Conservation (phyloP, 2,797 vertebrate species). For the Pangasius larnaudii region DNA sequence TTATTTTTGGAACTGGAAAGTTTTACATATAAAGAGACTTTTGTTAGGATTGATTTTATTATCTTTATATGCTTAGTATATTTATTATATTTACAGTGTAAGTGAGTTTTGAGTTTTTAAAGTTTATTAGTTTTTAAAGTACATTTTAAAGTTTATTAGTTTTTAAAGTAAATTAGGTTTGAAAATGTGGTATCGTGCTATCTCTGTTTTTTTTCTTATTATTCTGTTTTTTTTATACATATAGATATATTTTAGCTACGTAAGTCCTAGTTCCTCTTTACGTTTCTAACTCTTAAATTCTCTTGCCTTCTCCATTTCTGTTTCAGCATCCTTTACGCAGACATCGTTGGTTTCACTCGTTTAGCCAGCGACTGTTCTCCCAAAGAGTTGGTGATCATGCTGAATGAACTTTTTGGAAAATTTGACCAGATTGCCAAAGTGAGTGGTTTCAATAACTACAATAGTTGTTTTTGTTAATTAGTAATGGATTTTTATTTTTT, state of each 20-base stretch:
- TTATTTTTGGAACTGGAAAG: no score
- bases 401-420: conserved; percentile 97
- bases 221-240: not conserved
- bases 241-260: not conserved
- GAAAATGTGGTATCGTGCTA: no score
- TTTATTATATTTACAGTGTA: not conserved
- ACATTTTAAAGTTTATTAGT: no score
- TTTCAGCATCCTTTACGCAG: conserved; percentile 93
- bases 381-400: conserved; percentile 94
- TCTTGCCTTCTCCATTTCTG: not conserved
- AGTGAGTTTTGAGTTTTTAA: not conserved
- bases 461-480: not conserved
- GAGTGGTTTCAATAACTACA: conserved; percentile 46
- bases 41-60: no score
- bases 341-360: conserved; percentile 95
- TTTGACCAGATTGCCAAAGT: conserved; percentile 99
- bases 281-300: not conserved
- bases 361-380: conserved; percentile 98
- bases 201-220: not conserved
- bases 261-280: not conserved
- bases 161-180: no score
- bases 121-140: no score
- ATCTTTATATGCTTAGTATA: not conserved
- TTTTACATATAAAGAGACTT: no score
- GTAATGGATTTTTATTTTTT: not conserved